phyloP scores from a whole-genome alignment of 2,797 vertebrate species.

The Malacoraja senta region DNA sequence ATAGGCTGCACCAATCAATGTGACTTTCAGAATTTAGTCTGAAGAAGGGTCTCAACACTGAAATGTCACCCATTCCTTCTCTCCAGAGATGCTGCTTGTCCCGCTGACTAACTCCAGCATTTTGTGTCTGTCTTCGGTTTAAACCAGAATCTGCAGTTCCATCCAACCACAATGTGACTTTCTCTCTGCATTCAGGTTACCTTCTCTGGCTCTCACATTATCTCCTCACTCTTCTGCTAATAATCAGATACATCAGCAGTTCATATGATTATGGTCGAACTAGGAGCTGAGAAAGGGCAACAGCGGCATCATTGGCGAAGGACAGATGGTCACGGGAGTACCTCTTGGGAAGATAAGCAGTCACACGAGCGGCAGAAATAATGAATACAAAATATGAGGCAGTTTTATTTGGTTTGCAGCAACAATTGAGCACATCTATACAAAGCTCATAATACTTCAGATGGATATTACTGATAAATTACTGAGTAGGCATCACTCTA shows the following conservation, averaged over 20 bases:
- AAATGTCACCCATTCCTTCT: too few species aligned
- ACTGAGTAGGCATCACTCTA: too few species aligned
- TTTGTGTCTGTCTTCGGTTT: too few species aligned
- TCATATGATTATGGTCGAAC: neutral
- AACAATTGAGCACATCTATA: neutral
- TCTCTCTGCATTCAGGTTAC: neutral
- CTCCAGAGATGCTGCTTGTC: too few species aligned
- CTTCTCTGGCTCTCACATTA: neutral
- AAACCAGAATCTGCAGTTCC: too few species aligned
- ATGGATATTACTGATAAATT: neutral
- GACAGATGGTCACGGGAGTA: neutral
- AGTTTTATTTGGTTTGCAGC: neutral
- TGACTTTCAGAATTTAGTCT: too few species aligned
- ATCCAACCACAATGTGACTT: neutral
- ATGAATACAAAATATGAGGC: neutral
- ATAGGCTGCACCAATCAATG: neutral
- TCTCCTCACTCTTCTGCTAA: neutral
- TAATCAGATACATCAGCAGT: neutral
- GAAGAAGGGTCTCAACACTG: too few species aligned
- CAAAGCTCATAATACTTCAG: neutral
- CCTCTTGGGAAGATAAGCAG: too few species aligned
- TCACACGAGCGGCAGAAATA: neutral
- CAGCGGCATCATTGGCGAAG: neutral
- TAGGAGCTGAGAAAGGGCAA: neutral
- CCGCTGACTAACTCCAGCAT: too few species aligned